A percentile compares a stretch with the other conserved stretches of the same genome.
phyloP scores from a whole-genome alignment of 1,140 invertebrate genomes.

The Reticulitermes speratus region DNA sequence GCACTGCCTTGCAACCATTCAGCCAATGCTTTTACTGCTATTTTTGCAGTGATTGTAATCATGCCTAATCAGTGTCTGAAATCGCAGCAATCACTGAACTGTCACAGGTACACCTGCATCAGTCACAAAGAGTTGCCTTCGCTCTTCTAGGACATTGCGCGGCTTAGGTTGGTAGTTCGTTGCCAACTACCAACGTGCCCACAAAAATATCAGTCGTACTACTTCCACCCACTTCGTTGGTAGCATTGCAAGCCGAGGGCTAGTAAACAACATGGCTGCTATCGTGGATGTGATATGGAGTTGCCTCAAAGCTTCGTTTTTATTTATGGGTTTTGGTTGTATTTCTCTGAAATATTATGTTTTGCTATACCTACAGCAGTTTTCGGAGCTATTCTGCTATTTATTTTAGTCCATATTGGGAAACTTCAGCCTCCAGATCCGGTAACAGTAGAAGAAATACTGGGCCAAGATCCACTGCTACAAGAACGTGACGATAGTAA shows the following conservation, averaged over 20 bases:
- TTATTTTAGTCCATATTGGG: constrained; percentile 35
- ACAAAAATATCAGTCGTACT: not conserved
- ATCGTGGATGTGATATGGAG: not conserved
- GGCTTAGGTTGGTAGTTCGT: too few relatives aligned
- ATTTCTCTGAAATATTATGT: constrained; percentile 34
- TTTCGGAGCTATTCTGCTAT: constrained; percentile 38
- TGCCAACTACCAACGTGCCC: too few relatives aligned
- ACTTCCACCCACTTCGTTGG: not conserved
- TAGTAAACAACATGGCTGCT: constrained; percentile 25
- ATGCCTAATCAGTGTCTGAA: too few relatives aligned
- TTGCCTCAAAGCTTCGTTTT: constrained; percentile 27
- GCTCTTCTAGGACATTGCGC: too few relatives aligned
- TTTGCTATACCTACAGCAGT: constrained; percentile 41
- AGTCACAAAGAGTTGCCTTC: too few relatives aligned
- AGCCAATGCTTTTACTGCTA: too few relatives aligned
- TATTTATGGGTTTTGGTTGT: constrained; percentile 25
- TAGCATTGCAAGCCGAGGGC: too few relatives aligned
- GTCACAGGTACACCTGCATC: too few relatives aligned
- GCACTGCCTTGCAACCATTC: too few relatives aligned
- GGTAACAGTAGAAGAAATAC: constrained; percentile 45
- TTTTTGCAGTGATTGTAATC: too few relatives aligned
- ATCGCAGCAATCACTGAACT: too few relatives aligned
- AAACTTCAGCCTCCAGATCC: constrained; percentile 45
- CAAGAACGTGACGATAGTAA: constrained; percentile 40
- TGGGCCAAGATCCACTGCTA: constrained; percentile 47